Conservation (phyloP, 1,140 invertebrate species). For the Cataglyphis hispanica region DNA sequence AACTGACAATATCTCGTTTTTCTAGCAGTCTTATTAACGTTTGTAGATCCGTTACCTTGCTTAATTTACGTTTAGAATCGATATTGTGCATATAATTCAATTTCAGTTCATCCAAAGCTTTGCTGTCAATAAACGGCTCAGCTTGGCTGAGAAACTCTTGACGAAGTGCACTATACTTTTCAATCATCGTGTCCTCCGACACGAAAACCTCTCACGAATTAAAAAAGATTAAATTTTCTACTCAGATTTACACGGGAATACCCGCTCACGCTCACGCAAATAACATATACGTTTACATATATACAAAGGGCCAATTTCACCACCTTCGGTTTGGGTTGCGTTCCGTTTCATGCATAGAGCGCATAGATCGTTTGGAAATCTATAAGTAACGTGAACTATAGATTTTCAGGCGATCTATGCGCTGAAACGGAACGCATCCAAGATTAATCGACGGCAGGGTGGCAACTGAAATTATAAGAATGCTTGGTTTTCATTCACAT, state of each 20-base stretch:
- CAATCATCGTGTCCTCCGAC: neutral
- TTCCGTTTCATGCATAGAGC: too few relatives aligned
- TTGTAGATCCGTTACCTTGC: conserved; percentile 74
- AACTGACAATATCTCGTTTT: conserved; percentile 76
- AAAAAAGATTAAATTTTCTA: neutral
- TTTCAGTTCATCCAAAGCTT: conserved; percentile 72
- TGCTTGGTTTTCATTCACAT: too few relatives aligned
- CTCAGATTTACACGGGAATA: neutral
- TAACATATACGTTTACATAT: too few relatives aligned
- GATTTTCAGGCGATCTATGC: too few relatives aligned
- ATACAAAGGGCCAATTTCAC: too few relatives aligned
- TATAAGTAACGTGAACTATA: too few relatives aligned
- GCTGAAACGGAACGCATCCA: too few relatives aligned
- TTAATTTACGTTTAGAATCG: conserved; percentile 73
- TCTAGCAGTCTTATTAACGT: conserved; percentile 78
- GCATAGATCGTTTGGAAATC: too few relatives aligned
- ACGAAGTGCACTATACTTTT: conserved; percentile 26
- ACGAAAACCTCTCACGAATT: neutral
- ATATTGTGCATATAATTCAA: conserved; percentile 69
- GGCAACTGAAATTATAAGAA: too few relatives aligned
- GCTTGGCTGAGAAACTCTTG: conserved; percentile 47
- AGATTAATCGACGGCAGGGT: too few relatives aligned
- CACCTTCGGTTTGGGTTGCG: too few relatives aligned
- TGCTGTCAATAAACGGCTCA: neutral
- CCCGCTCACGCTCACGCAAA: neutral